Base-by-base conservation (phyloP, 2,113 vertebrate species). In the Eurystomus gularis region DNA sequence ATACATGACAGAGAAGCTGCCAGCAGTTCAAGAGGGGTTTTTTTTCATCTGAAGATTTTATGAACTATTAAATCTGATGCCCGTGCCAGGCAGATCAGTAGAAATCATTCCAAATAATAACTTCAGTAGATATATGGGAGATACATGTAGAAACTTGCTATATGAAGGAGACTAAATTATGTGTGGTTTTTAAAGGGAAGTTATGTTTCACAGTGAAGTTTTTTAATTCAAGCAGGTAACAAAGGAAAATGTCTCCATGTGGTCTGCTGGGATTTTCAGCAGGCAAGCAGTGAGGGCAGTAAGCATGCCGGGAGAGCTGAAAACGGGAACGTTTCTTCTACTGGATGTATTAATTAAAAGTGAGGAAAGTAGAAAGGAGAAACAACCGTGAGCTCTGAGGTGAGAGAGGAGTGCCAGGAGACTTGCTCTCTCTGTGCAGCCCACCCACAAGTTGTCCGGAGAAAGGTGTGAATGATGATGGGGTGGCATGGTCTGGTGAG, bases 381-480 rank as follows among this genome's bases (percentile, higher is more conserved):
- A 70, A 48, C 10, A 70, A 16, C 33, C 0, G 0, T 25, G 37
- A n/a, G 48, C 7, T n/a, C 31, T 40, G 37, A 23, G 1, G 24
- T 1, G 39, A 37, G 24, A 37, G 11, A 84, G 25, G 17, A 64
- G 29, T 55, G 68, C 20, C 24, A 19, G 57, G 2, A 70, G 48
- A 29, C 6, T 1, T 4, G 26, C 11, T 33, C 2, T 1, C 2
- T 3, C 40, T 15, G 24, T 13, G 9, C 3, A 5, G 49, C 21
- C 28, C 19, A 5, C 14, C 24, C 10, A 0, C 0, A 3, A n/a
- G 13, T 0, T 28, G 5, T 24, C 40, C 0, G 0, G 39, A 55
- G 62, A 49, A 64, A 17, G 37, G 26, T 29, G 35, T 2, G 3
- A 18, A 21, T 3, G 31, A 21, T 3, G 31, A 9, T 3, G 33